phyloP scores from a whole-genome alignment of 1,140 invertebrate species.

The Aplysia californica region DNA sequence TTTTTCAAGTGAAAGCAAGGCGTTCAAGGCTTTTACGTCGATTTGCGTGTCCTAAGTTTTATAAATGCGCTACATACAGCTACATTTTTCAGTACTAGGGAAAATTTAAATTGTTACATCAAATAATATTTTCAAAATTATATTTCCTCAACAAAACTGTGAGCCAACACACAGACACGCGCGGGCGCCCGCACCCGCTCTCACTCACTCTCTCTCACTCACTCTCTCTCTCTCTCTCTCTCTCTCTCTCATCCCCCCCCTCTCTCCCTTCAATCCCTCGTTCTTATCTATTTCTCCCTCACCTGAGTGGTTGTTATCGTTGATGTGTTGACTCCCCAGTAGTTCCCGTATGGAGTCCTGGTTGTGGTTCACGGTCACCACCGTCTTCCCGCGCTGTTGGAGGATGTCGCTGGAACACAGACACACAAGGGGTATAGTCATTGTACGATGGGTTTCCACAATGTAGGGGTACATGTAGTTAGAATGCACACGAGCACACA shows the following conservation, averaged over 20 bases:
- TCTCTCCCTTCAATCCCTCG: neutral
- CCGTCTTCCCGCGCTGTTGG: constrained; percentile 9
- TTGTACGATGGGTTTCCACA: neutral
- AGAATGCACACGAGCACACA: neutral
- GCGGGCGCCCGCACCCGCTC: too few species aligned
- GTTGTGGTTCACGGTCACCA: neutral
- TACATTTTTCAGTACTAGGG: neutral
- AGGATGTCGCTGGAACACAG: constrained; percentile 5
- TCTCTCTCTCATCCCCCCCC: neutral
- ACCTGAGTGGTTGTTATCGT: constrained; percentile 15
- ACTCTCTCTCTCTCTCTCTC: constrained; percentile 11
- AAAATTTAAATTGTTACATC: neutral
- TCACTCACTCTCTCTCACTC: neutral
- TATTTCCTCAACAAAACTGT: neutral
- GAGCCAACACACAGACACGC: neutral
- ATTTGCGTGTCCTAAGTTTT: neutral
- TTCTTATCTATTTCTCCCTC: neutral
- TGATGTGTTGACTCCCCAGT: constrained; percentile 4
- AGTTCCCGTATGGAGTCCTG: constrained; percentile 6
- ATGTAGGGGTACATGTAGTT: neutral
- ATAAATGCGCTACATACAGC: neutral
- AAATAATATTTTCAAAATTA: neutral
- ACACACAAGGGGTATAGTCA: too few species aligned
- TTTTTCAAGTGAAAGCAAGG: too few species aligned
- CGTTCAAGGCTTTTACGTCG: too few species aligned